Base-by-base conservation (phyloP, 2,888 invertebrate species). In the Thera britannica region DNA sequence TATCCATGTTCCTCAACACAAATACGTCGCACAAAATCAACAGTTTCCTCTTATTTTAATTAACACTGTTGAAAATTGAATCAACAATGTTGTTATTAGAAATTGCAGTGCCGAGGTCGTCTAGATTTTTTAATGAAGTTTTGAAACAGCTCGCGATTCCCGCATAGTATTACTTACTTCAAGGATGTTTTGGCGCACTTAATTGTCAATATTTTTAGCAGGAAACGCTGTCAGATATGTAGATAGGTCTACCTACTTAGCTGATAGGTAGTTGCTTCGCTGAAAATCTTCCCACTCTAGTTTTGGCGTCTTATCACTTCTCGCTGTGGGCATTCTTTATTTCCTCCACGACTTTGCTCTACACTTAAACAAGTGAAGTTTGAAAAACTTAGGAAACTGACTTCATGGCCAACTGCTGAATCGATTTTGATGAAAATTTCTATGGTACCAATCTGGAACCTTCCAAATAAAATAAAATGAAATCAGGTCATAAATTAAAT, bases 201-300 rank as follows among this genome's bases (percentile, higher is more conserved):
- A 38, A 38, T 1, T 5, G 38, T 69, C 71, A 73, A 71, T 71
- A 73, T 71, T 72, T 71, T 68, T 56, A 65, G 67, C 72, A 71
- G 75, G 73, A 75, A 73, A 70, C 66, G 48, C 48, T 68, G 65
- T 36, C 65, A 70, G 68, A 62, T 69, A 69, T 65, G 66, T 62
- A 74, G 72, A 74, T 72, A 67, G 66, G 73, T 73, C 67, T 67
- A 67, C 74, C 73, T 72, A 75, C 72, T 72, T 73, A 65, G 65
- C 62, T 67, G 59, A 66, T 70, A 70, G 68, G 71, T 68, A 60
- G 62, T 44, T 65, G 55, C 63, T 65, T 66, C 66, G 54, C 67
- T 60, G 55, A 70, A 68, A 62, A 38, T 38, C 38, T 38, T 38
- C 1, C 38, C 48, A 67, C 56, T 55, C 60, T 54, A 58, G 44